These are phyloP conservation scores for Neodiprion virginianus DNA, from an alignment of 1,140 invertebrate genomes.

Conservation along the genomic window DNA sequence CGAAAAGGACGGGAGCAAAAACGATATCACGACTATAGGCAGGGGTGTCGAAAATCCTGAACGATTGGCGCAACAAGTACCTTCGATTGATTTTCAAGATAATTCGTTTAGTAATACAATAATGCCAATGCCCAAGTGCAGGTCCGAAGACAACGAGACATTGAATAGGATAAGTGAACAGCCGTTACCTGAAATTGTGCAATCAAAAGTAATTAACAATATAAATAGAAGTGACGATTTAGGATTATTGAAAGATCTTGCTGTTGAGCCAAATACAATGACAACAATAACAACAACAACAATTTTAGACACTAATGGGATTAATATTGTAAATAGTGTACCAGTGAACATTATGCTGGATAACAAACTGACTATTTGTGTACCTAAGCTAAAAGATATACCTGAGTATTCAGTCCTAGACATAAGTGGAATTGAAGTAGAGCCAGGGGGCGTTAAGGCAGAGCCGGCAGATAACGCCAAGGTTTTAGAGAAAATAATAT, in stretches of 20 bases:
- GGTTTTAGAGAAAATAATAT: constrained; percentile 24
- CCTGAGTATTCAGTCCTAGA: constrained; percentile 36
- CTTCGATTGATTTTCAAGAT: not conserved
- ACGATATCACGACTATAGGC: not conserved
- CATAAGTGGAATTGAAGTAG: constrained; percentile 26
- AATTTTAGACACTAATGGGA: constrained; percentile 10
- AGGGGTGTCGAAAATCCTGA: not conserved
- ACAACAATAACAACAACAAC: not conserved
- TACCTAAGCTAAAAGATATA: constrained; percentile 36
- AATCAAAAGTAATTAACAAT: constrained; percentile 30
- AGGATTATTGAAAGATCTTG: not conserved
- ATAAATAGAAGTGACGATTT: constrained; percentile 6
- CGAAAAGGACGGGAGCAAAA: not conserved
- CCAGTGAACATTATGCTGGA: constrained; percentile 19
- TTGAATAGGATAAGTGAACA: constrained; percentile 25
- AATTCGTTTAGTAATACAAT: constrained; percentile 13
- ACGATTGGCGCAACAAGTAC: not conserved
- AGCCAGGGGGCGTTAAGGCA: not conserved
- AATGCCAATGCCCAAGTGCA: constrained; percentile 6
- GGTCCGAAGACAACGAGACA: not conserved
- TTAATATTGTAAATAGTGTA: constrained; percentile 21
- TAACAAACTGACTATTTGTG: constrained; percentile 32
- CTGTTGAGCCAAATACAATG: not conserved
- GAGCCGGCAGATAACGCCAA: constrained; percentile 10
- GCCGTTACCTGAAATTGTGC: constrained; percentile 34